Conservation (phyloP, 2,888 invertebrate species). For the Ophion obscuratus region DNA sequence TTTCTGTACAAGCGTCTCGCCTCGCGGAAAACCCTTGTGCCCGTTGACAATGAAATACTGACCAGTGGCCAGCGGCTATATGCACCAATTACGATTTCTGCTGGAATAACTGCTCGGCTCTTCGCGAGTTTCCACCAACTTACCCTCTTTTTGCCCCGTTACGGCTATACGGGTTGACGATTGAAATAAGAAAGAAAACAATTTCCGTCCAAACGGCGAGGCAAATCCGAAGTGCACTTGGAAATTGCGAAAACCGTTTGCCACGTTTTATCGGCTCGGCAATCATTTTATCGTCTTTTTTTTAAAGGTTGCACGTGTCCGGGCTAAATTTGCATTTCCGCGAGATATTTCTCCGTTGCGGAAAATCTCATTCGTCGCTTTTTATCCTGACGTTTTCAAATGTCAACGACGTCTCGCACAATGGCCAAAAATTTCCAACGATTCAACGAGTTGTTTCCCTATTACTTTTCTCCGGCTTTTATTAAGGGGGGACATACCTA, state of each 20-base stretch:
- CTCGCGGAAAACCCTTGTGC: slow-evolving; percentile 41
- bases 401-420: too few species aligned
- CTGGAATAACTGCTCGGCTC: slow-evolving; percentile 32
- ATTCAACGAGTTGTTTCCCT: too few species aligned
- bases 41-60: slow-evolving; percentile 66
- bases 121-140: slow-evolving; percentile 27
- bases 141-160: neutral
- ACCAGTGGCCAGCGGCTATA: slow-evolving; percentile 58
- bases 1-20: slow-evolving; percentile 55
- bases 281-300: neutral
- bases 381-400: too few species aligned
- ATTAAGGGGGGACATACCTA: too few species aligned
- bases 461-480: too few species aligned
- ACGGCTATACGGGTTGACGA: slow-evolving; percentile 20
- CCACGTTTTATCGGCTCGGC: slow-evolving; percentile 11
- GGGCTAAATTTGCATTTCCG: neutral
- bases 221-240: slow-evolving; percentile 34
- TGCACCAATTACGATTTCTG: slow-evolving; percentile 64
- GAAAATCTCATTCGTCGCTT: neutral
- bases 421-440: too few species aligned
- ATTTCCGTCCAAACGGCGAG: neutral
- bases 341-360: neutral
- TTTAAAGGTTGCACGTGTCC: neutral
- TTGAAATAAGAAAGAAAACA: slow-evolving; percentile 29
- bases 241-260: slow-evolving; percentile 27